phyloP scores from a whole-genome alignment of 2,797 vertebrate species.

The Ctenosaura bakeri region DNA sequence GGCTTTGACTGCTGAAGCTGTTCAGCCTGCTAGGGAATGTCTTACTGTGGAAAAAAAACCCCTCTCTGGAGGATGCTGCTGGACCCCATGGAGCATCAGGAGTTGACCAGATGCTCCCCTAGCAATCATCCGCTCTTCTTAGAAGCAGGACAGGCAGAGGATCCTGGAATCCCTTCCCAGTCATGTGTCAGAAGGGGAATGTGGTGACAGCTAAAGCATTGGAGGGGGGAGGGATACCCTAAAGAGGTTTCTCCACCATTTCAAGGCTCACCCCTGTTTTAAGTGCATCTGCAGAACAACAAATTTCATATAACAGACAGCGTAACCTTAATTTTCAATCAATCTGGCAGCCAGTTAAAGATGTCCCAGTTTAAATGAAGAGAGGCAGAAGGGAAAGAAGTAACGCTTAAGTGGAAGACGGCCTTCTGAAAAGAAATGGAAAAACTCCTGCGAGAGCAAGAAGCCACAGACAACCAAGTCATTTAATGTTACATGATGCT shows the following conservation, averaged over 20 bases:
- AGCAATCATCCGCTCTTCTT: too few species aligned
- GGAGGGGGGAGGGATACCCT: neutral
- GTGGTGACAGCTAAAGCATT: too few species aligned
- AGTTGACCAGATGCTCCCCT: too few species aligned
- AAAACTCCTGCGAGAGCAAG: neutral
- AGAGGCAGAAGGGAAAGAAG: neutral
- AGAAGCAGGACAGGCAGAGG: too few species aligned
- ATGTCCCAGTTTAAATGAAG: neutral
- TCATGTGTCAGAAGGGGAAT: too few species aligned
- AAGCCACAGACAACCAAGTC: constrained; percentile 55
- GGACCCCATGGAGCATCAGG: too few species aligned
- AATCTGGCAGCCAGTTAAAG: neutral
- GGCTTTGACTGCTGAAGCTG: too few species aligned
- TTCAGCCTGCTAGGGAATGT: too few species aligned
- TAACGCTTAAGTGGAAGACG: neutral
- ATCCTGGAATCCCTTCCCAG: too few species aligned
- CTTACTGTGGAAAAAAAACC: too few species aligned
- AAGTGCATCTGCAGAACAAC: neutral
- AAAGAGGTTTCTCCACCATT: neutral
- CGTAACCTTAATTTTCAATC: neutral
- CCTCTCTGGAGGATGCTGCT: too few species aligned
- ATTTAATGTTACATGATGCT: constrained; percentile 38
- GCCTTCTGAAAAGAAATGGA: neutral
- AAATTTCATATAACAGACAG: neutral
- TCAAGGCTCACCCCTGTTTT: neutral